phyloP scores from a whole-genome alignment of 2,113 vertebrate species.

The Stercorarius parasiticus region DNA sequence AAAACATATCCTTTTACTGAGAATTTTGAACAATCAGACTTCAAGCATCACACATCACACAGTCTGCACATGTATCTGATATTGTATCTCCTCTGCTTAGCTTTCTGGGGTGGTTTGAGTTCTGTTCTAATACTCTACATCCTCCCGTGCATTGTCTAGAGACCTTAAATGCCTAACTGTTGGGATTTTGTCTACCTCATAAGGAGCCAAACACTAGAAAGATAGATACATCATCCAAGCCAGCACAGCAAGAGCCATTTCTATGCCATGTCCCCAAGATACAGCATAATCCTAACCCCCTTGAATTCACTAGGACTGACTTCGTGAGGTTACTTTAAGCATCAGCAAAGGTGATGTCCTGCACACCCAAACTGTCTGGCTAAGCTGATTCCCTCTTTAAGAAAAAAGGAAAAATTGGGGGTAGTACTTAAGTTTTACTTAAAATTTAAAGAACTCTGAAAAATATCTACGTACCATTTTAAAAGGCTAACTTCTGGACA shows the following conservation, averaged over 20 bases:
- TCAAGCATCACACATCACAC: neutral
- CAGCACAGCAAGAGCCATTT: neutral
- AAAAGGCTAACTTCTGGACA: neutral
- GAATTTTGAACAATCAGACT: neutral
- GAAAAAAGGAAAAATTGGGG: neutral
- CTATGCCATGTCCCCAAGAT: neutral
- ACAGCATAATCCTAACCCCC: accelerated
- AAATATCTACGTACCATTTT: neutral
- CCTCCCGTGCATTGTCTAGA: neutral
- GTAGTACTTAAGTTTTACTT: neutral
- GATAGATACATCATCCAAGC: neutral
- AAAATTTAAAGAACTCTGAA: neutral
- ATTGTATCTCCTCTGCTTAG: neutral
- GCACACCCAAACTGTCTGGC: neutral
- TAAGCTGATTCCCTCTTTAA: neutral
- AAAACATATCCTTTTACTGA: neutral
- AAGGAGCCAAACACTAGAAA: neutral
- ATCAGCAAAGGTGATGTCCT: neutral
- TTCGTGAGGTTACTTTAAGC: neutral
- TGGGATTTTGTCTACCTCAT: neutral
- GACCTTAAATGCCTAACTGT: neutral
- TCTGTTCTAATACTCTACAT: neutral
- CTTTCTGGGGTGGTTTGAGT: neutral
- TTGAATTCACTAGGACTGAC: neutral
- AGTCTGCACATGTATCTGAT: neutral